Evolutionary conservation across 2,113 vertebrate species (phyloP).

Genomic region (Sterna hirundo): DNA sequence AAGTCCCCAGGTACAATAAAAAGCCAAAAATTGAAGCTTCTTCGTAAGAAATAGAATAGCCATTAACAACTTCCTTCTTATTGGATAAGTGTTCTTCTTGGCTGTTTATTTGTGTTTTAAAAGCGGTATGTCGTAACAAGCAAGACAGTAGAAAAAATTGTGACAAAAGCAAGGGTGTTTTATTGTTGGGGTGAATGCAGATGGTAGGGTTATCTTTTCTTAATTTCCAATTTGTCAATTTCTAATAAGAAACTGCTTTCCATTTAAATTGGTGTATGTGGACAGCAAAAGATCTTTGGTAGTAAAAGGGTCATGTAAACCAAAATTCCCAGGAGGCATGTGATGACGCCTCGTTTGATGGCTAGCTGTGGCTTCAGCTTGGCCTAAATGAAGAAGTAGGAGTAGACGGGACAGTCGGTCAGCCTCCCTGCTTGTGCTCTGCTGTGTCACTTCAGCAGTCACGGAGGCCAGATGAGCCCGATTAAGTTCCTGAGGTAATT

Average conservation of each 20-base stretch:
- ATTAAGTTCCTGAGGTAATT: background rate
- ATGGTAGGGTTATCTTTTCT: background rate
- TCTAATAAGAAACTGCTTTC: background rate
- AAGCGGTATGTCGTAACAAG: background rate
- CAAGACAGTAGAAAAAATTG: background rate
- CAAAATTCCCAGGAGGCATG: background rate
- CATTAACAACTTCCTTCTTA: background rate
- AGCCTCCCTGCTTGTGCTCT: background rate
- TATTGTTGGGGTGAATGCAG: background rate
- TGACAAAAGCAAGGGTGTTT: background rate
- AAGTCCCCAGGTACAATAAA: background rate
- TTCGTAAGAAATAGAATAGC: background rate
- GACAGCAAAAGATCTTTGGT: background rate
- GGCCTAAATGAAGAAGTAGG: background rate
- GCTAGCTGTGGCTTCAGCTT: background rate
- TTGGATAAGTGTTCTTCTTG: background rate
- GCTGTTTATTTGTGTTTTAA: background rate
- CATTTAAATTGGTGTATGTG: background rate
- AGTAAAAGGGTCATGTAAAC: background rate
- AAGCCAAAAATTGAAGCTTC: background rate
- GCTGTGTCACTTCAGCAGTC: background rate
- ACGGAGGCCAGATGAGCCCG: background rate
- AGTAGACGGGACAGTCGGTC: rapidly evolving
- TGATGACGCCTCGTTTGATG: background rate
- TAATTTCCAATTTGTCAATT: background rate